Evolutionary conservation across 1,140 invertebrate species (phyloP).

Genomic region (Drosophila micromelanica): DNA sequence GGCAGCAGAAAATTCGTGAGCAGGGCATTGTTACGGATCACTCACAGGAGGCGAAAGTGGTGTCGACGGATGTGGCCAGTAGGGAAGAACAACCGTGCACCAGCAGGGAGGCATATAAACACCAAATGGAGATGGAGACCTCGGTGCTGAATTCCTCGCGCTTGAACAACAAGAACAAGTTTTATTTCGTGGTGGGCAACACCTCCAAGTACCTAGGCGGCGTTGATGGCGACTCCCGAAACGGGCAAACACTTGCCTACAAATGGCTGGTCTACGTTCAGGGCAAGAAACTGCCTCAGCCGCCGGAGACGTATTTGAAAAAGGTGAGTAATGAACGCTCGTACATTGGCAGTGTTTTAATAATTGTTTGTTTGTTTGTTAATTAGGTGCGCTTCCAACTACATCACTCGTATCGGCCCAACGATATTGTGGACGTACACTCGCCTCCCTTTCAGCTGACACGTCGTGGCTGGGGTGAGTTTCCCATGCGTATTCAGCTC

Average conservation of each 20-base stretch:
- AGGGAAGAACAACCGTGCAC: slow-evolving; percentile 60
- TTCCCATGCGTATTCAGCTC: slow-evolving; percentile 92
- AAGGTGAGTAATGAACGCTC: slow-evolving; percentile 85
- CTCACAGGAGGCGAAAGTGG: slow-evolving; percentile 35
- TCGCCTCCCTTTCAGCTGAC: slow-evolving; percentile 92
- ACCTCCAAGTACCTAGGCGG: slow-evolving; percentile 93
- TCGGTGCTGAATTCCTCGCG: slow-evolving; percentile 59
- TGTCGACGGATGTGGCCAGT: slow-evolving; percentile 2
- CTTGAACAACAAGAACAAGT: slow-evolving; percentile 76
- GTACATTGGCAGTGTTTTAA: not conserved
- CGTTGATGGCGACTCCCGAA: slow-evolving; percentile 2
- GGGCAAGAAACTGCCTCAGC: slow-evolving; percentile 85
- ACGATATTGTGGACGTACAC: slow-evolving; percentile 93
- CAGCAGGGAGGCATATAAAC: slow-evolving; percentile 54
- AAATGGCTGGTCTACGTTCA: slow-evolving; percentile 95
- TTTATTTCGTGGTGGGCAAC: slow-evolving; percentile 90
- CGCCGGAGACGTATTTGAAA: slow-evolving; percentile 87
- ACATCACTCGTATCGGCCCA: slow-evolving; percentile 94
- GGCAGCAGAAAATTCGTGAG: slow-evolving; percentile 60
- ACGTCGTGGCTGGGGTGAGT: slow-evolving; percentile 95
- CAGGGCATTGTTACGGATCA: slow-evolving; percentile 78
- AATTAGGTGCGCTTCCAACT: slow-evolving; percentile 89
- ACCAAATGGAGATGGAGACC: slow-evolving; percentile 56
- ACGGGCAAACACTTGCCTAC: slow-evolving; percentile 89
- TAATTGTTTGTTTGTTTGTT: not conserved